Percentiles rank a stretch among this genome's conserved stretches.
These are phyloP conservation scores for Rhagologus leucostigma DNA, from an alignment of 2,113 vertebrate genomes.

Conservation along the genomic window DNA sequence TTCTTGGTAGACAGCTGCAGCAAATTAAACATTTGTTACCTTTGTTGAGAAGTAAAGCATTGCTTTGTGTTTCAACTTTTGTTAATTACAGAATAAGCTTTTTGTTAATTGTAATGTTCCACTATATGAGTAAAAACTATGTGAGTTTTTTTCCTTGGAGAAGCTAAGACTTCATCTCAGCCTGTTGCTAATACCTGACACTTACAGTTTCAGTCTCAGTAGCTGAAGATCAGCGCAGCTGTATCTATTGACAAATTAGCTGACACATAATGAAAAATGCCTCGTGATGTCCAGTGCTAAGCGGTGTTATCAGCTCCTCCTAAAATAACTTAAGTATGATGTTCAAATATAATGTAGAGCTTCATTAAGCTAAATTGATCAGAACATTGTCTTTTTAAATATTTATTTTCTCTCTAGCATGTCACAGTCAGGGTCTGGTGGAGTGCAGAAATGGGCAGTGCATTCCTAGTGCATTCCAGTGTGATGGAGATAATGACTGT, in stretches of 20 bases:
- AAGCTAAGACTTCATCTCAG: not conserved
- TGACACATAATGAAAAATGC: not conserved
- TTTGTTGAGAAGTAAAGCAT: not conserved
- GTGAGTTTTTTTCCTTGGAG: not conserved
- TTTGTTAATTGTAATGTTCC: not conserved
- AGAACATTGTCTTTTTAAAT: not conserved
- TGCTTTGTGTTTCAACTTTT: not conserved
- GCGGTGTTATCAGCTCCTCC: not conserved
- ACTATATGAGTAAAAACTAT: not conserved
- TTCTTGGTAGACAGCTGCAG: not conserved
- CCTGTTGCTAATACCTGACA: not conserved
- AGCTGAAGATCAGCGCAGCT: not conserved
- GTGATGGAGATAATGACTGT: constrained; percentile 93
- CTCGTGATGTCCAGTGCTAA: not conserved
- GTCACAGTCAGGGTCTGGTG: constrained; percentile 87
- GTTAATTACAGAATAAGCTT: not conserved
- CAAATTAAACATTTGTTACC: not conserved
- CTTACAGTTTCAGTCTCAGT: not conserved
- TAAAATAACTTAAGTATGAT: not conserved
- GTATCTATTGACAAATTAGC: not conserved
- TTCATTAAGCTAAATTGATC: not conserved
- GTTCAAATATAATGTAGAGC: not conserved
- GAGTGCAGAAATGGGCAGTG: constrained; percentile 90
- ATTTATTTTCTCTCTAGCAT: constrained; percentile 70
- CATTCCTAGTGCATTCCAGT: constrained; percentile 85